Base-by-base conservation (phyloP, 2,888 invertebrate species). In the Hemithea aestivaria region DNA sequence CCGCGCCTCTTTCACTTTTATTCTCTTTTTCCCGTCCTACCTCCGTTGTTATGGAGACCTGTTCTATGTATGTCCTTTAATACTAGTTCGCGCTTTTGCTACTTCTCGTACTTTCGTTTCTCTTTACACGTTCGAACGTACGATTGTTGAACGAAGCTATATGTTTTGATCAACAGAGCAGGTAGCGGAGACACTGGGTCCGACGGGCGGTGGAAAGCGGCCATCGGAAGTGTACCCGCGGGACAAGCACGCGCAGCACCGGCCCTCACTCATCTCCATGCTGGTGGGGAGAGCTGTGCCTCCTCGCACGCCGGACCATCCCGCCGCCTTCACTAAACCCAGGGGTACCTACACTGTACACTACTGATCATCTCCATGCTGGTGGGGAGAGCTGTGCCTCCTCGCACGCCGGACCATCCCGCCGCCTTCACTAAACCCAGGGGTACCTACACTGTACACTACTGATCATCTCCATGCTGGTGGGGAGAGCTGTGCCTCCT, bases 181-280 rank as follows among this genome's bases (percentile, higher is more conserved):
- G 75, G 69, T 82, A 49, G 71, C 78, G 0, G 85, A 84, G 51
- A 77, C 65, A 46, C 58, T 79, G 1, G 75, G 73, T 0, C 66
- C 66, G 40, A 56, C 54, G 5, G 74, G 71, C 0, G 81, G 78
- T 5, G 16, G 16, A 27, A 85, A 85, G 49, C 77, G 85, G 0
- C 72, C 81, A 0, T 85, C 85, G 0, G 85, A 87, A 33, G 84
- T 74, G 44, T 69, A 66, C 40, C 73, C 71, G 0, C 41, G 45
- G 0, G 80, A 77, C 31, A 78, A 74, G 46, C 76, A 75, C 35
- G 74, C 75, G 37, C 80, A 85, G 51, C 82, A 85, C 56, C 62
- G 84, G 22, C 78, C 87, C 1, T 83, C 87, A 8, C 69, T 87
- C 32, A 81, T 83, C 53, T 78, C 83, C 40, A 76, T 87, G 81